These are phyloP conservation scores for Myripristis murdjan DNA, from an alignment of 2,797 vertebrate genomes.

Conservation along the genomic window DNA sequence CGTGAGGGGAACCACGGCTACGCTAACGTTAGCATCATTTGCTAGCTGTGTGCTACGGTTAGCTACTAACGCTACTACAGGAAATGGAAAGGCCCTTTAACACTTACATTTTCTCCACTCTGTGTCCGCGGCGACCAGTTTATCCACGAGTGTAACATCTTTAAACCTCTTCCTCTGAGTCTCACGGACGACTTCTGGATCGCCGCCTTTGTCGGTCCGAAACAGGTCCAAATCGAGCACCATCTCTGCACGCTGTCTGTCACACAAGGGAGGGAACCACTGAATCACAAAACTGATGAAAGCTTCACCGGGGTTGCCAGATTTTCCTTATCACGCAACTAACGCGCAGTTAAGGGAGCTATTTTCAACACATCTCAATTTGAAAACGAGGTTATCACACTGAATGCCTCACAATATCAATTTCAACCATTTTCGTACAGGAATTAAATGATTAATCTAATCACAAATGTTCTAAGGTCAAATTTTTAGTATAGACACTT, in stretches of 20 bases:
- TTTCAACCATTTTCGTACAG: too few relatives aligned
- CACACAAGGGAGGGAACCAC: slow-evolving; percentile 14
- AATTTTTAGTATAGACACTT: background rate
- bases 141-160: slow-evolving; percentile 93
- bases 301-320: background rate
- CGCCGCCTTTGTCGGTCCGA: slow-evolving; percentile 95
- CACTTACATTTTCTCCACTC: slow-evolving; percentile 96
- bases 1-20: background rate
- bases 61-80: background rate
- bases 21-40: slow-evolving; percentile 47
- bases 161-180: slow-evolving; percentile 94
- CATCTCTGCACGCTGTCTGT: slow-evolving; percentile 81
- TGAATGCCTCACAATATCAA: too few relatives aligned
- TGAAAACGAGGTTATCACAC: too few relatives aligned
- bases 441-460: too few relatives aligned
- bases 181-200: slow-evolving; percentile 90
- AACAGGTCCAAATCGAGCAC: slow-evolving; percentile 95
- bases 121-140: slow-evolving; percentile 90
- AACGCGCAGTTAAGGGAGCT: too few relatives aligned
- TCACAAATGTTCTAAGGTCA: background rate
- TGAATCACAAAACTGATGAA: slow-evolving; percentile 1
- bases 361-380: too few relatives aligned
- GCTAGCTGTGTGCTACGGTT: slow-evolving; percentile 44
- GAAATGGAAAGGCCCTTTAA: background rate
- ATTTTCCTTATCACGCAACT: too few relatives aligned